Evolutionary conservation across 2,113 vertebrate genomes (phyloP), one percentile per base, ranked within the genome.

Genomic region (Camelus bactrianus): DNA sequence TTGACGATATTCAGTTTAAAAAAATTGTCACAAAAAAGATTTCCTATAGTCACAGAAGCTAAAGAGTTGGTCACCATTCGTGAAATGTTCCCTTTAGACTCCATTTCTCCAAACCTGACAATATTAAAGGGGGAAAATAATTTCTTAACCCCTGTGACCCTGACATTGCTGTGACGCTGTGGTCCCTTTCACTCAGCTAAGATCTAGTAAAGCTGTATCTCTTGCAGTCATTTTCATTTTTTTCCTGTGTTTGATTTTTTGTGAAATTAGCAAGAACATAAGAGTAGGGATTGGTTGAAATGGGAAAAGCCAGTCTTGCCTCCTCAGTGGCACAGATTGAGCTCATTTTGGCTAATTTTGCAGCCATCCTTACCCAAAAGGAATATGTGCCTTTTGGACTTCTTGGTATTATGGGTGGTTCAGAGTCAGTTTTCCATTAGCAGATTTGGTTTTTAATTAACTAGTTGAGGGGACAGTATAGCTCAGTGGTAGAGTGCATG

Each of bases 181-280:
- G 73, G n/a, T n/a, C 48, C 56, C 6, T 93, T 58, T 76, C 60
- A 22, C 15, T 89, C 3, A 20, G 42, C 58, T 54, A 58, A 79
- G 89, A 26, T 72, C 82, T 89, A 50, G 62, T 58, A 80, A 84
- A 82, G 38, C 28, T 42, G 2, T 72, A 38, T 60, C 26, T 38
- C 11, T 93, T 72, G 52, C 2, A 87, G 17, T 32, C 30, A 38
- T 91, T 95, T 92, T 82, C 54, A 89, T 76, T 97, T 28, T 62
- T 86, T 54, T 79, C n/a, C 28, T 54, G 3, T 79, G 62, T 93
- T 80, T 93, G 13, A 82, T 62, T 69, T 96, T 96, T 79, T 92
- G 72, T 22, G 95, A 82, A 95, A 54, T 82, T 67, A 77, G 65
- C 17, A 62, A 73, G 42, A 89, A 73, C 5, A 4, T 72, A 70